Base-by-base conservation (phyloP, 2,113 vertebrate species). In the Otus sunia region DNA sequence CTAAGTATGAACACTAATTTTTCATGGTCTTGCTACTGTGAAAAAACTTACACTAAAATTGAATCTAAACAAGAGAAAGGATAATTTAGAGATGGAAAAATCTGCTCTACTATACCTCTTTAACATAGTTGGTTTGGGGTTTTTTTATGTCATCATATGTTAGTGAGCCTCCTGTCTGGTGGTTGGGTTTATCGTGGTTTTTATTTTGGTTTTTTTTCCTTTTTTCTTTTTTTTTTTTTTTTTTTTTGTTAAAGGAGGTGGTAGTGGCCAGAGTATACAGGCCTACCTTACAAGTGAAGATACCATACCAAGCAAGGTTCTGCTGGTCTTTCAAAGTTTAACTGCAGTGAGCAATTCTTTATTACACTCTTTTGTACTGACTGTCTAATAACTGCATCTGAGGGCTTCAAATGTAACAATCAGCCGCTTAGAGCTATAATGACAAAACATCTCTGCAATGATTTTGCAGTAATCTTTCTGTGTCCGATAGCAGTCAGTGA, bases 171-270 rank as follows among this genome's bases (percentile, higher is more conserved):
- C 47, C 23, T 47, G n/a, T 56, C 47, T 58, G 29, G 12, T 64
- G 37, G 13, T 27, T 71, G 26, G 37, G 10, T 72, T 79, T 79
- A 75, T 43, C 23, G 21, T 64, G 29, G 37, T 36, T 52, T 72
- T 75, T 79, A 37, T 17, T 55, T 53, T n/a, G 23, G 4, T 4
- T 0, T 32, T 23, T 36, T 30, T 20, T 1, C 5, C 2, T 7
- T 21, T 14, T 30, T 20, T 1, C 5, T 2, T 7, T 21, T 14
- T n/a, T 66, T 47, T 91, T 78, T 76, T 10, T 19, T 20, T 47
- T 4, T 2, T 8, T 21, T 16, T 37, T 66, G 41, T 91, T 81
- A 76, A 12, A 75, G 29, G 36, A 37, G 29, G 43, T 71, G 29
- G 37, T 50, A 59, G 37, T 8, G 21, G 59, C 41, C 21, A 72